phyloP scores from a whole-genome alignment of 2,888 invertebrate species.

The Anagyrus pseudococci region DNA sequence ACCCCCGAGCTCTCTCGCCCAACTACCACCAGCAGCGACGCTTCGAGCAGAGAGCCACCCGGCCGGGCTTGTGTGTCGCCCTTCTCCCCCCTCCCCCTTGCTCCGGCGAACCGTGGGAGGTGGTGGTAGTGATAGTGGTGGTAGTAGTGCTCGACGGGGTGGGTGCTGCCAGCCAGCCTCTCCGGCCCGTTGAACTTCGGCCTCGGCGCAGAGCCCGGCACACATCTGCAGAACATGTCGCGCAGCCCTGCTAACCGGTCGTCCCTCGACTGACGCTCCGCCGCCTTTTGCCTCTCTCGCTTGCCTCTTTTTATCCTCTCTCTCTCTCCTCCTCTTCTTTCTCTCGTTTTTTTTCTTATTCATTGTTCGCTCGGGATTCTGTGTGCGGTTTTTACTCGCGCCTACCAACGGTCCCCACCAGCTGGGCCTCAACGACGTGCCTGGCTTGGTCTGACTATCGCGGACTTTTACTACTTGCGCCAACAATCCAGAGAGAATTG shows the following conservation, averaged over 20 bases:
- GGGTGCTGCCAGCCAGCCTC: neutral
- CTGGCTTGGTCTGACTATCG: too few relatives aligned
- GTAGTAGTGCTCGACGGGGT: neutral
- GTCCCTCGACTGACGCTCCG: slow-evolving; percentile 25
- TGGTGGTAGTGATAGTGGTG: neutral
- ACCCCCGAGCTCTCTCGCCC: slow-evolving; percentile 39
- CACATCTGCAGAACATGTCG: slow-evolving; percentile 54
- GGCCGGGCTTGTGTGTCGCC: too few relatives aligned
- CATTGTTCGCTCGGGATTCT: too few relatives aligned
- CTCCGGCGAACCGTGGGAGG: neutral
- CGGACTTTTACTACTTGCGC: too few relatives aligned
- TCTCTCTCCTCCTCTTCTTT: too few relatives aligned
- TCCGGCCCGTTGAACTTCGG: slow-evolving; percentile 35
- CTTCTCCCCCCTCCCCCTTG: too few relatives aligned
- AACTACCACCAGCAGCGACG: neutral
- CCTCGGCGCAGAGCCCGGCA: slow-evolving; percentile 41
- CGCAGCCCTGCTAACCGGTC: slow-evolving; percentile 53
- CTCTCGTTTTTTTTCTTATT: too few relatives aligned
- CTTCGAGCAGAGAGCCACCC: too few relatives aligned
- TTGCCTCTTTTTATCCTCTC: neutral
- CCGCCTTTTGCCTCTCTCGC: neutral
- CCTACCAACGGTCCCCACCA: too few relatives aligned
- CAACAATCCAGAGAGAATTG: too few relatives aligned
- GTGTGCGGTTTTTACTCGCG: too few relatives aligned
- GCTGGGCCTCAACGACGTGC: too few relatives aligned